These are phyloP conservation scores for Cryptocephalus moraei DNA, from an alignment of 2,888 invertebrate species.

Conservation along the genomic window DNA sequence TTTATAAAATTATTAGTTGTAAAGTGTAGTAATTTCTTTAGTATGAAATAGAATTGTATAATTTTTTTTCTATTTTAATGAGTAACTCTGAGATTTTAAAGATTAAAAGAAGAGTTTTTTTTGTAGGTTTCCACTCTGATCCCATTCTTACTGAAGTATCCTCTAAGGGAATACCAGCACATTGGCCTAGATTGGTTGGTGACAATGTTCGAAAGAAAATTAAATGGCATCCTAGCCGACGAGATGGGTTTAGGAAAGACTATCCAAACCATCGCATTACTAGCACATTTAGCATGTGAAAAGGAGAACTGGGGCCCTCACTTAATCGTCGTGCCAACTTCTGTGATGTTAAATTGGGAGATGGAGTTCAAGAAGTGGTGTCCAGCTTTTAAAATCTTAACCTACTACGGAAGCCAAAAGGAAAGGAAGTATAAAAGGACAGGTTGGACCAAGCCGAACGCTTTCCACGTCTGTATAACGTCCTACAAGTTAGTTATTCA, in stretches of 20 bases:
- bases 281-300: conserved; percentile 90
- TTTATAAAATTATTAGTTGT: no score
- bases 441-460: conserved; percentile 97
- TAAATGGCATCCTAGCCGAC: conserved; percentile 94
- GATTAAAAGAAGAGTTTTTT: background rate
- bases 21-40: no score
- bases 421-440: conserved; percentile 81
- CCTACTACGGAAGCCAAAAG: conserved; percentile 94
- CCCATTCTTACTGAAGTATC: conserved; percentile 84
- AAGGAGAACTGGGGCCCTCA: conserved; percentile 96
- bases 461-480: conserved; percentile 96
- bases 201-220: conserved; percentile 87
- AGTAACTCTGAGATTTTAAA: no score
- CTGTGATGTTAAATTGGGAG: conserved; percentile 99
- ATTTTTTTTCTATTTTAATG: no score
- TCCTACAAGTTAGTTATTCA: conserved; percentile 97
- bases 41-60: no score
- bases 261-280: conserved; percentile 89
- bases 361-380: conserved; percentile 99
- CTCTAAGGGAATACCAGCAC: conserved; percentile 90
- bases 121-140: conserved; percentile 78
- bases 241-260: conserved; percentile 98
- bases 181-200: conserved; percentile 96
- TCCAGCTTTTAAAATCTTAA: conserved; percentile 96
- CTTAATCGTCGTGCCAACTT: conserved; percentile 96